Conservation (phyloP, 2,888 invertebrate species). For the Proisotoma minuta region DNA sequence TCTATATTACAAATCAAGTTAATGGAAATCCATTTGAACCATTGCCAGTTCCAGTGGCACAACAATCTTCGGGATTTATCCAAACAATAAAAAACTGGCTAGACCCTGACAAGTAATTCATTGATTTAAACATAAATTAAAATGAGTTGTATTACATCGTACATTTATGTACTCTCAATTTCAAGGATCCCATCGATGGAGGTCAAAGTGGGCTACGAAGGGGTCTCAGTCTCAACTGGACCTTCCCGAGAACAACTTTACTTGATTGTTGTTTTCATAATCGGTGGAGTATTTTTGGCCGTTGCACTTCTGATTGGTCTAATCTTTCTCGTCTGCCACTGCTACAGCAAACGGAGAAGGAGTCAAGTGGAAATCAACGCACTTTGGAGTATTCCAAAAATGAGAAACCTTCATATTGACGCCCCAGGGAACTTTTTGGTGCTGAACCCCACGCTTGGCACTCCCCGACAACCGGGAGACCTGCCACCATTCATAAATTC, state of each 20-base stretch:
- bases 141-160: neutral
- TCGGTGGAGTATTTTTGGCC: constrained; percentile 6
- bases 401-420: neutral
- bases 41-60: too few relatives aligned
- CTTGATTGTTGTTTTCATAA: constrained; percentile 1
- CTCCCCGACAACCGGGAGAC: too few relatives aligned
- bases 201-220: constrained; percentile 19
- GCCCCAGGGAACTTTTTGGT: neutral
- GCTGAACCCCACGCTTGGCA: neutral
- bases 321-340: constrained; percentile 7
- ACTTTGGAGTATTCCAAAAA: neutral
- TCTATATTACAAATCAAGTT: too few relatives aligned
- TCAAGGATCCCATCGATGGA: constrained; percentile 20
- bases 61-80: too few relatives aligned
- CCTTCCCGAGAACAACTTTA: constrained; percentile 22
- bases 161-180: neutral
- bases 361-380: neutral
- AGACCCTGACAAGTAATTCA: neutral
- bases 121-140: neutral
- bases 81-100: neutral
- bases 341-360: constrained; percentile 6
- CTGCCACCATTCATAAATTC: too few relatives aligned
- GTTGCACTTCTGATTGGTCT: neutral
- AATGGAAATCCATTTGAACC: too few relatives aligned
- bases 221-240: constrained; percentile 19